These are phyloP conservation scores for Crocidura indochinensis DNA, from an alignment of 2,797 vertebrate genomes.

Conservation along the genomic window DNA sequence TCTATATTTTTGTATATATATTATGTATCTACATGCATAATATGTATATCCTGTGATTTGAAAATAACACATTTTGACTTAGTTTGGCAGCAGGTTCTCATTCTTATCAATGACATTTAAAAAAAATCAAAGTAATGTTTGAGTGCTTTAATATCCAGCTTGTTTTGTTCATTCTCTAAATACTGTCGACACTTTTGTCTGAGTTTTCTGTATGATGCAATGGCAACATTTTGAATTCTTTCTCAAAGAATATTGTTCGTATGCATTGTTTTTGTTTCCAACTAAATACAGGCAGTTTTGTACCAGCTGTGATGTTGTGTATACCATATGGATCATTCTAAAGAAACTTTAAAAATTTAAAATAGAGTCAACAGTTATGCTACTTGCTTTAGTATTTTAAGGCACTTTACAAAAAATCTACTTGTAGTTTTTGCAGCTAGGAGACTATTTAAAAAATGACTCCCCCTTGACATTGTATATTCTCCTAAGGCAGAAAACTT, in stretches of 20 bases:
- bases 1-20: slow-evolving; percentile 40
- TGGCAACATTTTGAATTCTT: slow-evolving; percentile 88
- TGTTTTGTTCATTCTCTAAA: slow-evolving; percentile 83
- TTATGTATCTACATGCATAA: slow-evolving; percentile 13
- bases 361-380: slow-evolving; percentile 86
- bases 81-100: slow-evolving; percentile 77
- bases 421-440: slow-evolving; percentile 87
- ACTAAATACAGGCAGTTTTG: slow-evolving; percentile 89
- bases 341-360: slow-evolving; percentile 89
- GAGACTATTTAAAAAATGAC: slow-evolving; percentile 83
- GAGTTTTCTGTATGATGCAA: slow-evolving; percentile 86
- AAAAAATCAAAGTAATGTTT: slow-evolving; percentile 81
- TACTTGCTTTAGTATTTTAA: slow-evolving; percentile 89
- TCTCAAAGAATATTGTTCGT: slow-evolving; percentile 87
- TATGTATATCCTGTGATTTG: slow-evolving; percentile 53
- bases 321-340: slow-evolving; percentile 90
- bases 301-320: slow-evolving; percentile 90
- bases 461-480: slow-evolving; percentile 85
- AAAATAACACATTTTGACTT: slow-evolving; percentile 70
- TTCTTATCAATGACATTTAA: slow-evolving; percentile 74
- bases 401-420: slow-evolving; percentile 85
- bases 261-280: slow-evolving; percentile 88
- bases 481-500: slow-evolving; percentile 81
- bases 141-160: slow-evolving; percentile 86
- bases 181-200: slow-evolving; percentile 88